phyloP scores from a whole-genome alignment of 1,140 invertebrate species.

The Ostrea edulis region DNA sequence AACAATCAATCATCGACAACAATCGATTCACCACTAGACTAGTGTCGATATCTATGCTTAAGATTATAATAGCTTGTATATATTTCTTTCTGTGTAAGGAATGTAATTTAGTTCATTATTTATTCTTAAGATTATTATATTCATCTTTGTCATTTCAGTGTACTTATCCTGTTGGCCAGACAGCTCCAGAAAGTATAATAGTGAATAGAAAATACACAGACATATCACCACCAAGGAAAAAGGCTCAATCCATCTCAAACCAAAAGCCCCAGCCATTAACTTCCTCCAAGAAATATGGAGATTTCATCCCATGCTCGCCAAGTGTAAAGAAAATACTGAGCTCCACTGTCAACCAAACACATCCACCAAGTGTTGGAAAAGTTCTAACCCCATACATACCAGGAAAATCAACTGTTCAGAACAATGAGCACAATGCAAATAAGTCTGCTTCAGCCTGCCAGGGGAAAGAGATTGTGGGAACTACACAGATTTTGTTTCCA shows the following conservation, averaged over 20 bases:
- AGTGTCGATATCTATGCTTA: too few species aligned
- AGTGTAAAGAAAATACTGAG: neutral
- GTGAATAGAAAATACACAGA: slow-evolving; percentile 45
- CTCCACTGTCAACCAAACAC: neutral
- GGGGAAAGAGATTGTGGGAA: neutral
- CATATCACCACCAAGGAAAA: slow-evolving; percentile 18
- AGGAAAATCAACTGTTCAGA: neutral
- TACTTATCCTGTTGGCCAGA: slow-evolving; percentile 46
- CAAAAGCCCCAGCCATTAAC: neutral
- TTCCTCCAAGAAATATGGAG: neutral
- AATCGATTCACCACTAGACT: too few species aligned
- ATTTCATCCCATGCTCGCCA: slow-evolving; percentile 1
- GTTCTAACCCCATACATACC: neutral
- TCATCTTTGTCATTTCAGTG: slow-evolving; percentile 46
- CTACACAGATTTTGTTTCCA: slow-evolving; percentile 37
- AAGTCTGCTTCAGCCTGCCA: neutral
- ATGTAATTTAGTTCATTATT: neutral
- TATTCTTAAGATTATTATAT: neutral
- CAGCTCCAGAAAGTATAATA: neutral
- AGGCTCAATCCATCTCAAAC: neutral
- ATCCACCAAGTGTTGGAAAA: neutral
- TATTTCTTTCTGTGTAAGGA: too few species aligned
- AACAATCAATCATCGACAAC: too few species aligned
- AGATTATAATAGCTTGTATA: too few species aligned
- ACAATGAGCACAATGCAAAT: neutral